Evolutionary conservation across 2,797 vertebrate species (phyloP).

Genomic region (Distichodus sexfasciatus): DNA sequence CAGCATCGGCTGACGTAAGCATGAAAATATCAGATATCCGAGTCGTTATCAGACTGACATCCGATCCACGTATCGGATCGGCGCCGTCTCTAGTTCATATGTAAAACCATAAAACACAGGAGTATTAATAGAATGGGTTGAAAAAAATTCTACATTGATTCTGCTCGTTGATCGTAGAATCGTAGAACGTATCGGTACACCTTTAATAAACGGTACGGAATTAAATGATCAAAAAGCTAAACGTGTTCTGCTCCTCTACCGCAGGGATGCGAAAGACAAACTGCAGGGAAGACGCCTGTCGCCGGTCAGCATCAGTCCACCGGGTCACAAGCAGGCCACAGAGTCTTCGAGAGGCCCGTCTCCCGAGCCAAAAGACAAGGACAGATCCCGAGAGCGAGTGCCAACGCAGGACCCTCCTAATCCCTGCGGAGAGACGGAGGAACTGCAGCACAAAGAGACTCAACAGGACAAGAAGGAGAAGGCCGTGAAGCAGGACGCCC

Average conservation of each 20-base stretch:
- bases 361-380: slow-evolving; percentile 41
- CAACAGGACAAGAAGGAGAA: slow-evolving; percentile 42
- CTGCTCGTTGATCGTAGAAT: no score
- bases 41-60: no score
- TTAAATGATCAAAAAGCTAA: no score
- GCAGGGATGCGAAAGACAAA: slow-evolving; percentile 33
- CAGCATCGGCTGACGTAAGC: no score
- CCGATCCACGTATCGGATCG: no score
- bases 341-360: slow-evolving; percentile 22
- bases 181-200: no score
- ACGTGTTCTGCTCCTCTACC: not conserved
- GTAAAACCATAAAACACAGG: not conserved
- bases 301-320: slow-evolving; percentile 22
- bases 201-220: no score
- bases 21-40: no score
- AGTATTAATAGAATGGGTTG: not conserved
- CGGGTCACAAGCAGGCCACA: slow-evolving; percentile 35
- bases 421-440: slow-evolving; percentile 21
- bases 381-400: slow-evolving; percentile 24
- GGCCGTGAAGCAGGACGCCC: slow-evolving; percentile 25
- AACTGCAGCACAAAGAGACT: slow-evolving; percentile 36
- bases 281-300: slow-evolving; percentile 27
- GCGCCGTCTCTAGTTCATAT: no score
- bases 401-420: not conserved
- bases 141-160: not conserved